These are phyloP conservation scores for Cordilura impudica DNA, from an alignment of 2,888 invertebrate genomes.

Conservation along the genomic window DNA sequence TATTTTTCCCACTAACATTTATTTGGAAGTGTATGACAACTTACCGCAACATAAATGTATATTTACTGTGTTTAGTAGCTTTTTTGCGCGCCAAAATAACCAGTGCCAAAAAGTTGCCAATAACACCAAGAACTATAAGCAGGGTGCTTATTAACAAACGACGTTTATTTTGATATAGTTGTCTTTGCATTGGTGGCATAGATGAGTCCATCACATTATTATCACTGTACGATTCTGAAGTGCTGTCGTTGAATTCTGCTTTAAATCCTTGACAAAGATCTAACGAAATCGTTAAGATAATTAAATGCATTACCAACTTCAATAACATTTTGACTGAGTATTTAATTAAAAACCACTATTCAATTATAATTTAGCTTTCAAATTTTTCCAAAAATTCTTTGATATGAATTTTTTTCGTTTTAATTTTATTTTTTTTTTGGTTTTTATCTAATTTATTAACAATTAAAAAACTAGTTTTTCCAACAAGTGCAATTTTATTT, in stretches of 20 bases:
- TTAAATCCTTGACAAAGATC: constrained; percentile 43
- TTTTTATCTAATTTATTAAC: too few species aligned
- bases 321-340: constrained; percentile 46
- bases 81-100: constrained; percentile 85
- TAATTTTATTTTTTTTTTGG: background rate
- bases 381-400: constrained; percentile 43
- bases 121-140: constrained; percentile 81
- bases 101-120: constrained; percentile 88
- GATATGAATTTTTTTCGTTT: constrained; percentile 21
- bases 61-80: constrained; percentile 87
- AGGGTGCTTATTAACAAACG: constrained; percentile 78
- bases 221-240: constrained; percentile 18
- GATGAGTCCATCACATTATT: constrained; percentile 39
- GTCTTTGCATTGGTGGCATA: constrained; percentile 44
- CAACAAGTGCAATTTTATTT: constrained; percentile 51
- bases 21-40: too few species aligned
- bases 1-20: too few species aligned
- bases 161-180: constrained; percentile 66
- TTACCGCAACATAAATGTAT: constrained; percentile 83
- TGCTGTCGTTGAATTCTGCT: constrained; percentile 13
- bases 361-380: constrained; percentile 20
- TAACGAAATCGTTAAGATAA: constrained; percentile 18
- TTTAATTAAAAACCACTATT: too few species aligned
- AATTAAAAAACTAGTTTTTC: too few species aligned
- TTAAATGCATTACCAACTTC: constrained; percentile 28